Conservation (phyloP, 2,797 vertebrate species). For the Phataginus tetradactyla region DNA sequence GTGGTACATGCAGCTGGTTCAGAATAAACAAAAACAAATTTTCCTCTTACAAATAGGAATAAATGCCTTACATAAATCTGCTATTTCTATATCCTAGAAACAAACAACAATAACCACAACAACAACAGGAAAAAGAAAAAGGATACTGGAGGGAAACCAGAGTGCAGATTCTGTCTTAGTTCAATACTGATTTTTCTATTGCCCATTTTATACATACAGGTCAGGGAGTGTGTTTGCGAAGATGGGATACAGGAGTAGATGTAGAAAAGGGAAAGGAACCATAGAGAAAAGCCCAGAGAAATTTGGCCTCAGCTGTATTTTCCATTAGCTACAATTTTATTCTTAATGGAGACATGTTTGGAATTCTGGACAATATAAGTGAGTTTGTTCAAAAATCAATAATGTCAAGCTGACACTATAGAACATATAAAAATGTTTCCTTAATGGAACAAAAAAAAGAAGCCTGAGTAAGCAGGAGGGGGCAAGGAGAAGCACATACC, state of each 20-base stretch:
- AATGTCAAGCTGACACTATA: conserved; percentile 86
- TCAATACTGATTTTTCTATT: neutral
- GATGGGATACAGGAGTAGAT: neutral
- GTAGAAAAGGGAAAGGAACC: conserved; percentile 5
- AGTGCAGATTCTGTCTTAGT: neutral
- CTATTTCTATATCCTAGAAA: neutral
- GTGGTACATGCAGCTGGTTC: neutral
- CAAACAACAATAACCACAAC: neutral
- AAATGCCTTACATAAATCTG: conserved; percentile 2
- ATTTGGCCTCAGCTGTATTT: conserved; percentile 81
- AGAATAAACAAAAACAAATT: neutral
- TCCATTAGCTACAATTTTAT: conserved; percentile 85
- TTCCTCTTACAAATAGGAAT: conserved; percentile 23
- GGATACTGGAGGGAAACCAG: neutral
- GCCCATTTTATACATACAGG: neutral
- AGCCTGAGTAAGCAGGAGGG: conserved; percentile 76
- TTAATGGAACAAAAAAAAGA: conserved; percentile 83
- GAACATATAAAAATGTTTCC: conserved; percentile 85
- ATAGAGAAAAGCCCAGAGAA: conserved; percentile 30
- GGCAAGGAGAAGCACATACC: conserved; percentile 61
- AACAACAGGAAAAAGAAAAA: neutral
- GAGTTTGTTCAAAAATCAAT: conserved; percentile 89
- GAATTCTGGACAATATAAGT: conserved; percentile 87
- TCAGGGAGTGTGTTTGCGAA: neutral
- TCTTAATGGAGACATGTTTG: conserved; percentile 86